A percentile compares a stretch with the other conserved stretches of the same genome.
phyloP scores from a whole-genome alignment of 2,113 vertebrate genomes.

The Nannospalax galili region DNA sequence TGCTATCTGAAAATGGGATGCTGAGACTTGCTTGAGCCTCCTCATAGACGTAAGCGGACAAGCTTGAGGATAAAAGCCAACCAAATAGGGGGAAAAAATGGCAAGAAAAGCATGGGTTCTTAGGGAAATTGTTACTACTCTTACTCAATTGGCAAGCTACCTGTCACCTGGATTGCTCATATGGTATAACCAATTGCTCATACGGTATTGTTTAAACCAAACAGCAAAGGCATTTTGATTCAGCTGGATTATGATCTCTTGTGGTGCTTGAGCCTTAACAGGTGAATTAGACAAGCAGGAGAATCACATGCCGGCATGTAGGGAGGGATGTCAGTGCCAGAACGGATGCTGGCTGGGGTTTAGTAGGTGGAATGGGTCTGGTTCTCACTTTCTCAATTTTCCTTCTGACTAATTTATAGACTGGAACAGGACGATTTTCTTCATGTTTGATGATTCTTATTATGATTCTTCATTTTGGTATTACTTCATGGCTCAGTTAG shows the following conservation, averaged over 20 bases:
- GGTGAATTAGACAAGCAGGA: background rate
- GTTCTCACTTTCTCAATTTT: background rate
- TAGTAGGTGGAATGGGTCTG: background rate
- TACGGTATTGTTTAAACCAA: background rate
- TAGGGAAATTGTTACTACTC: no score
- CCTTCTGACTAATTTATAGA: background rate
- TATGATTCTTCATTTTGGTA: background rate
- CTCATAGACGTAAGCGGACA: background rate
- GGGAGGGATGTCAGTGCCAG: background rate
- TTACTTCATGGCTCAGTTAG: slow-evolving; percentile 57
- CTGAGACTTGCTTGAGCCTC: background rate
- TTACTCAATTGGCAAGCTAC: background rate
- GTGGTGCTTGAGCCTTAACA: background rate
- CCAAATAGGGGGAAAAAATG: background rate
- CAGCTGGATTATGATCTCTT: background rate
- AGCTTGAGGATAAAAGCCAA: background rate
- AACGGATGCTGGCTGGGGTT: no score
- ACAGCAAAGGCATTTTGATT: background rate
- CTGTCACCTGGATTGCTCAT: background rate
- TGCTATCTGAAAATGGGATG: background rate
- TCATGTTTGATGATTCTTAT: background rate
- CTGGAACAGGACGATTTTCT: accelerated
- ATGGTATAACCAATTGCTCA: background rate
- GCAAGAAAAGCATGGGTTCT: background rate
- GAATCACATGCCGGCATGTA: background rate